These are phyloP conservation scores for Thymelicus sylvestris DNA, from an alignment of 2,888 invertebrate species.

Conservation along the genomic window DNA sequence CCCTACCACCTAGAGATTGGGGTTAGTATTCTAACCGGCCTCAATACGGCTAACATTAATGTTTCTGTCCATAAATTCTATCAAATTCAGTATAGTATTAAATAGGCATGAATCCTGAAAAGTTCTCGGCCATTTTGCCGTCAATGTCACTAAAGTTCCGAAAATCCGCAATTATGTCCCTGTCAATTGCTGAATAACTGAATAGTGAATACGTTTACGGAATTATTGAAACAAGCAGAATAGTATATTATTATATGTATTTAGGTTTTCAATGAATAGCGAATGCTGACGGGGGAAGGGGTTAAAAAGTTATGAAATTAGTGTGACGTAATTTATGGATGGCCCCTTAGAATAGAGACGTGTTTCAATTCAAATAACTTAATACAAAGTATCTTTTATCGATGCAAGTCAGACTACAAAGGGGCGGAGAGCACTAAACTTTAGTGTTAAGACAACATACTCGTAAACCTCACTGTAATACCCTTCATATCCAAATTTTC, in stretches of 20 bases:
- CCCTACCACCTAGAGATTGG: no score
- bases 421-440: constrained; percentile 47
- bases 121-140: not conserved
- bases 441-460: constrained; percentile 60
- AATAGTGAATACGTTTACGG: constrained; percentile 10
- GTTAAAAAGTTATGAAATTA: no score
- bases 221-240: not conserved
- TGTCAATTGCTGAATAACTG: constrained; percentile 11
- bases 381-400: constrained; percentile 33
- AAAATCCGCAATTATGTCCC: constrained; percentile 10
- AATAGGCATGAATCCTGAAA: not conserved
- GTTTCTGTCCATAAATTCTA: not conserved
- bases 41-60: not conserved
- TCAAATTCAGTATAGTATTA: not conserved
- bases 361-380: constrained; percentile 32
- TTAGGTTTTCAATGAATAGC: no score
- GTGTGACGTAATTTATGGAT: not conserved
- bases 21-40: no score
- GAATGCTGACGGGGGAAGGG: no score
- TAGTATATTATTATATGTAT: not conserved
- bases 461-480: constrained; percentile 52
- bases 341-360: constrained; percentile 18
- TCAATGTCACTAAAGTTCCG: constrained; percentile 11
- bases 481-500: constrained; percentile 69
- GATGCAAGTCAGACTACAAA: constrained; percentile 25